Conservation (phyloP, 2,113 vertebrate species). For the Podilymbus podiceps region DNA sequence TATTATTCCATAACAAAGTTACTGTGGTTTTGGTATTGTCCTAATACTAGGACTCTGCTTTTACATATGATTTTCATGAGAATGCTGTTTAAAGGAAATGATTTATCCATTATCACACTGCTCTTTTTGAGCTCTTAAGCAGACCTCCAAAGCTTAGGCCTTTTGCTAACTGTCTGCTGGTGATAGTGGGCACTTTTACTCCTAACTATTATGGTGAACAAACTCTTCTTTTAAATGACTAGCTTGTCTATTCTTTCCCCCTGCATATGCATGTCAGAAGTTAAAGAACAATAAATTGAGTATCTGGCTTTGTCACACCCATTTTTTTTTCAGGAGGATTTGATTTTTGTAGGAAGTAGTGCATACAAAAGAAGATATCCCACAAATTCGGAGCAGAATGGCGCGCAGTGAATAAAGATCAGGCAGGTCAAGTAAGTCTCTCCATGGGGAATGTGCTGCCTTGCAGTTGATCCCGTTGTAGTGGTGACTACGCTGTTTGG, state of each 20-base stretch:
- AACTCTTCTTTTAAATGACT: not conserved
- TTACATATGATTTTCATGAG: conserved; percentile 8
- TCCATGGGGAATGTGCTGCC: not conserved
- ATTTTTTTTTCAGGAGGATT: not conserved
- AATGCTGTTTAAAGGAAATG: not conserved
- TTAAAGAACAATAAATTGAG: not conserved
- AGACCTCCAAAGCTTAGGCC: not conserved
- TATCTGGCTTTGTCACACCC: not conserved
- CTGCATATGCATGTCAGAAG: not conserved
- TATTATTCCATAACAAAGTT: conserved; percentile 32
- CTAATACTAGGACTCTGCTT: not conserved
- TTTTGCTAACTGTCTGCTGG: not conserved
- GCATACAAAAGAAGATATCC: not conserved
- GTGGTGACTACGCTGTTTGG: not conserved
- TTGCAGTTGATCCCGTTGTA: not conserved
- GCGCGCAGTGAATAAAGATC: not conserved
- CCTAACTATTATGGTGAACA: not conserved
- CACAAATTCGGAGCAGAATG: not conserved
- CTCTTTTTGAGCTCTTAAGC: not conserved
- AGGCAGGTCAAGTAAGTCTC: not conserved
- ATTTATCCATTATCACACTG: not conserved
- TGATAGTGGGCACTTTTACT: not conserved
- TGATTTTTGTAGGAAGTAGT: not conserved
- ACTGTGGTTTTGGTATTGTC: conserved; percentile 4
- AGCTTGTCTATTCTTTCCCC: not conserved